Percentiles rank a stretch among this genome's conserved stretches.
Conservation (phyloP, 2,888 invertebrate species). For the Coelopa pilipes region DNA sequence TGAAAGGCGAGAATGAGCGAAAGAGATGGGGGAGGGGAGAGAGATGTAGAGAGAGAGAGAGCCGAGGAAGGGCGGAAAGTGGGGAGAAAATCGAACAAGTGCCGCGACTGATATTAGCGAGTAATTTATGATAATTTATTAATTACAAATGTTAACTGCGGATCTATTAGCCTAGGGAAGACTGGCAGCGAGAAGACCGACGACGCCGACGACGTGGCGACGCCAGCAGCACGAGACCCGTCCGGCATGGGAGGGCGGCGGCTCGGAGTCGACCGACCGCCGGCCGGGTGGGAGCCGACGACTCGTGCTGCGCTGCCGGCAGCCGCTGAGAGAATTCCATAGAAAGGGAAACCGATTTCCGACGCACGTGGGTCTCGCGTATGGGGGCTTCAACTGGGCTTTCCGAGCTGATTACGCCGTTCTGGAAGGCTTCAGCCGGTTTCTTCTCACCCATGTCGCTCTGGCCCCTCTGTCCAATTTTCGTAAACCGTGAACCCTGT, state of each 20-base stretch:
- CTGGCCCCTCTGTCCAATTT: too few species aligned
- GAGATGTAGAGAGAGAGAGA: too few species aligned
- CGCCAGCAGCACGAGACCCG: background rate
- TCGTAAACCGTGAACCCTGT: background rate
- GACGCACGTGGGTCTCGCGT: too few species aligned
- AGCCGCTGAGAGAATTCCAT: background rate
- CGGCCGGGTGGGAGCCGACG: background rate
- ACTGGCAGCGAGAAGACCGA: background rate
- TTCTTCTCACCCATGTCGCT: too few species aligned
- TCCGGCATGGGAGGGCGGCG: background rate
- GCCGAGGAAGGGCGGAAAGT: too few species aligned
- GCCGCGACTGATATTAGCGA: constrained; percentile 8
- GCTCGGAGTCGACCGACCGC: background rate
- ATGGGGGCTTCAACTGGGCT: too few species aligned
- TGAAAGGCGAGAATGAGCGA: background rate
- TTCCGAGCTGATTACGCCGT: too few species aligned
- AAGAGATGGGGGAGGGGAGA: background rate
- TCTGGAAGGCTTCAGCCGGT: too few species aligned
- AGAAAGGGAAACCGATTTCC: constrained; percentile 21
- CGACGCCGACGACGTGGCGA: background rate
- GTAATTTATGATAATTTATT: constrained; percentile 16
- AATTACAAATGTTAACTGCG: constrained; percentile 28
- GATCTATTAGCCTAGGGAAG: constrained; percentile 13
- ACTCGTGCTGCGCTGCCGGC: background rate
- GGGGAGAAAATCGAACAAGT: constrained; percentile 5